Evolutionary conservation across 2,113 vertebrate genomes (phyloP).

Genomic region (Silurus asotus): DNA sequence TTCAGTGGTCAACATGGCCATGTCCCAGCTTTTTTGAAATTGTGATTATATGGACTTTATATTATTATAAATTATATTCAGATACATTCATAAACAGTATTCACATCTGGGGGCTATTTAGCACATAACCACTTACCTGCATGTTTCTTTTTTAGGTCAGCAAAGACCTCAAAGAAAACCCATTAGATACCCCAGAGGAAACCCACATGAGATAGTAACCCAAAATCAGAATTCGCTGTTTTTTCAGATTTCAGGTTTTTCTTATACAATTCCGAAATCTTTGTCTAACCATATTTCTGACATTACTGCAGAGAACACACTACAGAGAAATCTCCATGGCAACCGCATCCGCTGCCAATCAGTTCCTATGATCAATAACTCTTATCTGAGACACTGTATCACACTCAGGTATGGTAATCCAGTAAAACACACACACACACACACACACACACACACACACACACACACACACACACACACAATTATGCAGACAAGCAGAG

Average conservation of each 20-base stretch:
- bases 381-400: slow-evolving; percentile 62
- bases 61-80: no score
- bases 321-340: slow-evolving; percentile 49
- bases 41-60: neutral
- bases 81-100: neutral
- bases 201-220: neutral
- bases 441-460: neutral
- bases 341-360: slow-evolving; percentile 51
- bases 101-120: neutral
- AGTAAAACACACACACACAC: slow-evolving; percentile 3
- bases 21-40: no score
- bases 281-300: no score
- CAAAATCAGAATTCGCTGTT: neutral
- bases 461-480: slow-evolving; percentile 6
- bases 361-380: slow-evolving; percentile 69
- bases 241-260: neutral
- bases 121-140: neutral
- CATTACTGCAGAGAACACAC: neutral
- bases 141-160: neutral
- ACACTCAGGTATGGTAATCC: slow-evolving; percentile 31
- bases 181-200: neutral
- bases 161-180: neutral
- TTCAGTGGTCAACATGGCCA: no score
- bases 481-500: slow-evolving; percentile 12
- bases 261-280: neutral